phyloP scores from a whole-genome alignment of 1,140 invertebrate genomes.

The Carposina sasakii region DNA sequence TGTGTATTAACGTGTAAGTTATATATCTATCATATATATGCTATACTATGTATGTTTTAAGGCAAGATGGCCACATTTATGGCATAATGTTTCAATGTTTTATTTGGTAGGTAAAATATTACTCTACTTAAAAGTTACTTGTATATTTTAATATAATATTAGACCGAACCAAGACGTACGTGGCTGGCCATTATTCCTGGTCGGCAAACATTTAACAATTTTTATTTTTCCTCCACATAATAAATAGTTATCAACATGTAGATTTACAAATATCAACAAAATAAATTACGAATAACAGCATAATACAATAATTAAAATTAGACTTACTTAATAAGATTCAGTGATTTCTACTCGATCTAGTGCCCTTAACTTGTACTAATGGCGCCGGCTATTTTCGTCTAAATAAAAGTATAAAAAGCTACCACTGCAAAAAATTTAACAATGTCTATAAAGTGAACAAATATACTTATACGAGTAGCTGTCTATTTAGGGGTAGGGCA shows the following conservation, averaged over 20 bases:
- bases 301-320: conserved; percentile 61
- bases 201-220: conserved; percentile 67
- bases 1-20: conserved; percentile 22
- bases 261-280: conserved; percentile 73
- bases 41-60: conserved; percentile 42
- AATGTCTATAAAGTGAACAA: no score
- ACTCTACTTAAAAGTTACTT: conserved; percentile 57
- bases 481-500: no score
- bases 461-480: no score
- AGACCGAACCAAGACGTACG: conserved; percentile 30
- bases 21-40: conserved; percentile 15
- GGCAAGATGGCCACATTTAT: conserved; percentile 67
- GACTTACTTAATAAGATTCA: conserved; percentile 47
- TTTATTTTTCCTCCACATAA: conserved; percentile 66
- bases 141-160: conserved; percentile 63
- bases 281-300: conserved; percentile 72
- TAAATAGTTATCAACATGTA: conserved; percentile 72
- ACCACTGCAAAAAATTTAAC: no score
- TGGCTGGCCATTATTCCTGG: conserved; percentile 41
- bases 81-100: conserved; percentile 55
- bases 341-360: conserved; percentile 51
- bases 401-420: no score
- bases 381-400: conserved; percentile 38
- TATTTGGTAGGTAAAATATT: conserved; percentile 53
- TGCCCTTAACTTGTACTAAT: conserved; percentile 62